These are phyloP conservation scores for Brachystomella parvula DNA, from an alignment of 1,140 invertebrate genomes.

Conservation along the genomic window DNA sequence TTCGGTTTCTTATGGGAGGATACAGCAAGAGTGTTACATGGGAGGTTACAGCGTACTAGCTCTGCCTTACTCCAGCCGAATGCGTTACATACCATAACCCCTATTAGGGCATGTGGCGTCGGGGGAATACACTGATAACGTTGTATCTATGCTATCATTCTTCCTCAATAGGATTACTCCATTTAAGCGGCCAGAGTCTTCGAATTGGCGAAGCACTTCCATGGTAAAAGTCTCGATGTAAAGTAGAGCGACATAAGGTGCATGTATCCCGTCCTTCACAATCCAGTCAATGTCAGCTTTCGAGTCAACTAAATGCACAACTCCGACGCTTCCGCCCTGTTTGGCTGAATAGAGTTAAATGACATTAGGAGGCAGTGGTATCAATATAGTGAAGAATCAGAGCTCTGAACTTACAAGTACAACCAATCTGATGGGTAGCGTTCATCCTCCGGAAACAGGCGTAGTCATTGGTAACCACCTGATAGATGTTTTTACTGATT, in stretches of 20 bases:
- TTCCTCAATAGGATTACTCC: conserved; percentile 52
- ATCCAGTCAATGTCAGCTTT: conserved; percentile 62
- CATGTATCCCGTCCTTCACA: conserved; percentile 56
- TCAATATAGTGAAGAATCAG: neutral
- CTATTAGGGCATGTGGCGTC: conserved; percentile 78
- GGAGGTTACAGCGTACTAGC: too few species aligned
- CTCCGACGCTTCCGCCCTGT: conserved; percentile 68
- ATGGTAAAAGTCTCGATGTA: conserved; percentile 54
- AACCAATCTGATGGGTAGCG: conserved; percentile 86
- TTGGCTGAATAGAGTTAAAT: conserved; percentile 47
- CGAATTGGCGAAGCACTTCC: conserved; percentile 45
- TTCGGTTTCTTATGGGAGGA: too few species aligned
- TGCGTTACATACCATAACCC: conserved; percentile 57
- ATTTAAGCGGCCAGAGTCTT: conserved; percentile 47
- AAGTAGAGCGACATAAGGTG: conserved; percentile 62
- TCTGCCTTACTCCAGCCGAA: too few species aligned
- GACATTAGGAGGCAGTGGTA: conserved; percentile 12
- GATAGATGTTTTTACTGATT: conserved; percentile 59
- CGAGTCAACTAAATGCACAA: conserved; percentile 62
- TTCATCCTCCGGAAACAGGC: conserved; percentile 81
- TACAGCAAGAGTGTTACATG: too few species aligned
- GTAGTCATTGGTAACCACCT: conserved; percentile 57
- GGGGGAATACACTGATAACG: conserved; percentile 53
- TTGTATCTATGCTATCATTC: conserved; percentile 38
- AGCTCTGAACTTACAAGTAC: conserved; percentile 61